Evolutionary conservation across 2,113 vertebrate genomes (phyloP), one percentile per base, ranked within the genome.

Genomic region (Origma solitaria): DNA sequence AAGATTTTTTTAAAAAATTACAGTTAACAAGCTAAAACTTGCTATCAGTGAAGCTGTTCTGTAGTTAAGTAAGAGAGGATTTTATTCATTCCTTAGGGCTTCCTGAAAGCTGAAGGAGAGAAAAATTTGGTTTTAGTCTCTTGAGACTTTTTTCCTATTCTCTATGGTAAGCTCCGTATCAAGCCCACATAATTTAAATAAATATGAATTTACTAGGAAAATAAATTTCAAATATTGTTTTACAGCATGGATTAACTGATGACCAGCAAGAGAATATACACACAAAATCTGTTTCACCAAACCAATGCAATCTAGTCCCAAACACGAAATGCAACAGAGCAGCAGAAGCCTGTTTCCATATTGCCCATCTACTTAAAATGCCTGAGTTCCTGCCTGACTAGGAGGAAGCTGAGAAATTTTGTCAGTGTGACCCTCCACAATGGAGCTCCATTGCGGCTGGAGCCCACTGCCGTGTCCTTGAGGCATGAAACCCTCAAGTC

Each of bases 381-480:
- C 45, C 47, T 10, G 21, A 37, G 9, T 25, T 50, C 15, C 51
- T 64, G 13, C 21, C 58, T 60, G n/a, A 50, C 15, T 11, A 84
- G 50, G 35, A 65, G 9, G 3, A 71, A 53, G 18, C 38, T 50
- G 16, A 66, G 10, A 72, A 85, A 19, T 77, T 53, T 27, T 72
- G 50, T 35, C 31, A 85, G 37, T 15, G 9, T 19, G 20, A 57
- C 23, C 4, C 15, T 79, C 40, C 16, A 22, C 37, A 80, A 6
- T 13, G 14, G 35, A 51, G 45, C 60, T 85, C 58, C 17, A 47
- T 27, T 49, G 33, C 2, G 72, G 17, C 28, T 58, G 25, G 18
- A 69, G 18, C 16, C 35, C 20, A 79, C n/a, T 1, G 5, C 25
- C 1, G 16, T 1, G 1, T 45, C 73, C 51, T 50, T 21, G 23